phyloP scores from a whole-genome alignment of 2,797 vertebrate genomes.

The Acanthopagrus latus region DNA sequence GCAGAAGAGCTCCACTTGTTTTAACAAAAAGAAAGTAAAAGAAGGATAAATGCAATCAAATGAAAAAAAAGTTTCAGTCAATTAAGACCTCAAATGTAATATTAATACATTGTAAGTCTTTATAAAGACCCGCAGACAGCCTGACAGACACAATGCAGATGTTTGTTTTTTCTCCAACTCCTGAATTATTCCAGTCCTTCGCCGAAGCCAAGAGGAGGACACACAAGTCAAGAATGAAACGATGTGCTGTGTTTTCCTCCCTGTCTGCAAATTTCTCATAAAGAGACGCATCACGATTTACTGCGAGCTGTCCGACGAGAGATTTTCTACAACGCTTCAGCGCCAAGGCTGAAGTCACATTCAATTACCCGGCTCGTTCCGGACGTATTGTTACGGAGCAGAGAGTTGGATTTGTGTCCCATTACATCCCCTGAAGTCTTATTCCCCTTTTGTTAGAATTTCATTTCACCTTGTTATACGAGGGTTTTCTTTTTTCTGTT shows the following conservation, averaged over 20 bases:
- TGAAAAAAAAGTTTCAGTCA: too few relatives aligned
- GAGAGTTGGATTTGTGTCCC: slow-evolving; percentile 22
- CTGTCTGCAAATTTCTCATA: slow-evolving; percentile 56
- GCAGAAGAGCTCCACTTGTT: too few relatives aligned
- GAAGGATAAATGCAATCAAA: too few relatives aligned
- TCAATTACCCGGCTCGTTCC: slow-evolving; percentile 55
- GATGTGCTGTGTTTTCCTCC: slow-evolving; percentile 55
- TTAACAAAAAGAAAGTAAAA: too few relatives aligned
- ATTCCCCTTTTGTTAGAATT: slow-evolving; percentile 42
- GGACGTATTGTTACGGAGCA: slow-evolving; percentile 38
- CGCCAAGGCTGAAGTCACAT: slow-evolving; percentile 57
- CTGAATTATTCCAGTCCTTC: slow-evolving; percentile 44
- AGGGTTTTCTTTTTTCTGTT: slow-evolving; percentile 1
- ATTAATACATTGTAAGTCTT: too few relatives aligned
- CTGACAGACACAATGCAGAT: slow-evolving; percentile 23
- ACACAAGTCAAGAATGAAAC: slow-evolving; percentile 54
- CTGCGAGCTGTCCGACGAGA: slow-evolving; percentile 45
- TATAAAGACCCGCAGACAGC: too few relatives aligned
- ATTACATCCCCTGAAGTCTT: slow-evolving; percentile 7
- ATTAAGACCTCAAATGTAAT: too few relatives aligned
- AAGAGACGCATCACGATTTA: slow-evolving; percentile 60
- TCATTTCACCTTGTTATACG: slow-evolving; percentile 25
- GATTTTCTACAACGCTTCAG: slow-evolving; percentile 21
- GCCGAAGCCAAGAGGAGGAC: slow-evolving; percentile 58
- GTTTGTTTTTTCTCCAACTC: slow-evolving; percentile 22